These are phyloP conservation scores for Lagocephalus sceleratus DNA, from an alignment of 2,797 vertebrate genomes.

Conservation along the genomic window DNA sequence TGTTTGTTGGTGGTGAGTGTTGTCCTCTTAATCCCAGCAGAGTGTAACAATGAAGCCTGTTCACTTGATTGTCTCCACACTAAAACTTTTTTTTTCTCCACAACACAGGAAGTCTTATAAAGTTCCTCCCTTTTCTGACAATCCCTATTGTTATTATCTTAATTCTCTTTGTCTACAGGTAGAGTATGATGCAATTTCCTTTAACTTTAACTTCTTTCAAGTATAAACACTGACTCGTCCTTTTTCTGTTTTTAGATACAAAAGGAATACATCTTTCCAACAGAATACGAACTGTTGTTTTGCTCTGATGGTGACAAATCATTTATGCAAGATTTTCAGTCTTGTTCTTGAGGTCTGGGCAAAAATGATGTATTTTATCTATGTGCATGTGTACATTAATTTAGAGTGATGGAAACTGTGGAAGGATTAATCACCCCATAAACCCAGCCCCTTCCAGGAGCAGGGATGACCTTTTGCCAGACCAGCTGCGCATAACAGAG, in stretches of 20 bases:
- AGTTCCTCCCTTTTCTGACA: background rate
- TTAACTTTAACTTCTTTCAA: background rate
- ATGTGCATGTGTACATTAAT: background rate
- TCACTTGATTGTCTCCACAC: background rate
- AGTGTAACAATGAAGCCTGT: no score
- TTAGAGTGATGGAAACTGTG: background rate
- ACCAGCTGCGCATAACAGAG: constrained; percentile 1
- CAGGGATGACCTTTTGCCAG: constrained; percentile 48
- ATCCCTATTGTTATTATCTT: constrained; percentile 23
- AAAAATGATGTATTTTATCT: background rate
- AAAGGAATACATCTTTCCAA: constrained; percentile 21
- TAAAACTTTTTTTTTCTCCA: constrained; percentile 1
- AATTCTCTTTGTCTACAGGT: constrained; percentile 51
- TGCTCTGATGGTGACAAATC: constrained; percentile 20
- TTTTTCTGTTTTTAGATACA: constrained; percentile 30
- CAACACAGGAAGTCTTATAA: constrained; percentile 11
- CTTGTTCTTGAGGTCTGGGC: background rate
- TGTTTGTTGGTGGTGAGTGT: constrained; percentile 53
- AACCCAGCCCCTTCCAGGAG: constrained; percentile 24
- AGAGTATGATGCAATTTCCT: constrained; percentile 4
- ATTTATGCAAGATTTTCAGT: background rate
- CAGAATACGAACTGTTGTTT: background rate
- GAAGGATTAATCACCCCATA: constrained; percentile 13
- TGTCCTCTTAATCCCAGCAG: no score
- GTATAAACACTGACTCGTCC: background rate